These are phyloP conservation scores for Drosophila robusta DNA, from an alignment of 2,888 invertebrate genomes.

Conservation along the genomic window DNA sequence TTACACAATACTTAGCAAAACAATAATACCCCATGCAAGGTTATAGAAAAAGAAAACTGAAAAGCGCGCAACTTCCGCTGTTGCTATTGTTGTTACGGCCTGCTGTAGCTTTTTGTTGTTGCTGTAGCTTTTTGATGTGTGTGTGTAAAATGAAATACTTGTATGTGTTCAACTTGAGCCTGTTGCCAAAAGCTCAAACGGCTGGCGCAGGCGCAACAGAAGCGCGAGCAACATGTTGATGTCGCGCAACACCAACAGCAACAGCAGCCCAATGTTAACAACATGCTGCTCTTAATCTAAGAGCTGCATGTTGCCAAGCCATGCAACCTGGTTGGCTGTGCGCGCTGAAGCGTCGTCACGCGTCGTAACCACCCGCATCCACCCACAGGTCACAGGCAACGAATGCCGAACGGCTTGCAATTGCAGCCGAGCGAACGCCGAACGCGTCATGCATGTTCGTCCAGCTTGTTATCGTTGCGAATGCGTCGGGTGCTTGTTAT, in stretches of 20 bases:
- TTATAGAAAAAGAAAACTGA: slow-evolving; percentile 31
- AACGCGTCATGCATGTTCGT: slow-evolving; percentile 1
- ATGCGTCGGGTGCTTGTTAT: slow-evolving; percentile 1
- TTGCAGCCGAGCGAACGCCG: slow-evolving; percentile 10
- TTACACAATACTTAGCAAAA: not conserved
- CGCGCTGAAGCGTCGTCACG: slow-evolving; percentile 34
- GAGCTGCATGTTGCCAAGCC: slow-evolving; percentile 36
- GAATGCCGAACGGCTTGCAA: not conserved
- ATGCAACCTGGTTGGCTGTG: slow-evolving; percentile 63
- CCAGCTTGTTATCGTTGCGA: slow-evolving; percentile 3
- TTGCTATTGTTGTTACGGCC: slow-evolving; percentile 2
- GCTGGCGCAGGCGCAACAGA: slow-evolving; percentile 61
- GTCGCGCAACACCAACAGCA: not conserved
- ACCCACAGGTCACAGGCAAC: slow-evolving; percentile 1
- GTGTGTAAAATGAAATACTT: slow-evolving; percentile 3
- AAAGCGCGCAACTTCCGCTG: slow-evolving; percentile 43
- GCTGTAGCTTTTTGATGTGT: not conserved
- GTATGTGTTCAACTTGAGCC: slow-evolving; percentile 1
- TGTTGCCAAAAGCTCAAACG: slow-evolving; percentile 19
- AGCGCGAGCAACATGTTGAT: slow-evolving; percentile 44
- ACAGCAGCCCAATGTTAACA: slow-evolving; percentile 19
- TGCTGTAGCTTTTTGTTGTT: not conserved
- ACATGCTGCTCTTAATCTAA: slow-evolving; percentile 37
- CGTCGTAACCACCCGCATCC: slow-evolving; percentile 11
- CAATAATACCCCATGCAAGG: not conserved